A percentile compares a stretch with the other conserved stretches of the same genome.
Evolutionary conservation across 2,113 vertebrate species (phyloP).

Genomic region (Brachypteracias leptosomus): DNA sequence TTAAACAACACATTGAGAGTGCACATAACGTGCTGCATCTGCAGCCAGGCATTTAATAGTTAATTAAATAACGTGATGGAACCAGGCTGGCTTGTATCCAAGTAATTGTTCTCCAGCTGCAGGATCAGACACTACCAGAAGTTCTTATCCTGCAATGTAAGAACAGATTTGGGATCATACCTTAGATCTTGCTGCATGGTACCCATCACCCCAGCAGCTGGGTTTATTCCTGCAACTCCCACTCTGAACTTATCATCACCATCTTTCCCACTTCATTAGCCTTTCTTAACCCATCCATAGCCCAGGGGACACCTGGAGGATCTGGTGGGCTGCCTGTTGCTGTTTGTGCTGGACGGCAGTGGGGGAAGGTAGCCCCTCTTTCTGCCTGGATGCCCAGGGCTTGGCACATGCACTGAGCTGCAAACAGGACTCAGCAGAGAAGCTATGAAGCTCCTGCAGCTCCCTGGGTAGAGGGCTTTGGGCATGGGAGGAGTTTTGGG

Average conservation of each 20-base stretch:
- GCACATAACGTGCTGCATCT: accelerated
- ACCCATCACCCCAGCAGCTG: background rate
- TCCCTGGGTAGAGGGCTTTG: background rate
- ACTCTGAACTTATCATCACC: background rate
- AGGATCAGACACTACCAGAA: background rate
- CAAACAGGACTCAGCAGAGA: background rate
- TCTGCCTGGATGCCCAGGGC: background rate
- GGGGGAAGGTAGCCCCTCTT: background rate
- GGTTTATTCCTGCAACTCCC: background rate
- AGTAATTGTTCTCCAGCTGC: background rate
- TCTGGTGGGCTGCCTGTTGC: background rate
- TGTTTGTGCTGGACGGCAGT: background rate
- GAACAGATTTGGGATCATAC: background rate
- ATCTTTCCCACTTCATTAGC: background rate
- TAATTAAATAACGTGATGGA: background rate
- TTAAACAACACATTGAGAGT: accelerated
- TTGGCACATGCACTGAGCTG: background rate
- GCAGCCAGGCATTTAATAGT: background rate
- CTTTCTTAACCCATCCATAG: background rate
- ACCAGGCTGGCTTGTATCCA: background rate
- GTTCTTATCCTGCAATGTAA: background rate
- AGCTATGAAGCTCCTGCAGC: background rate
- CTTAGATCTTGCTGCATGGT: background rate
- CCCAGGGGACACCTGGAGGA: background rate
- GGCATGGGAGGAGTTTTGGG: background rate